Evolutionary conservation across 2,888 invertebrate species (phyloP), one percentile per base, ranked within the genome.

Genomic region (Papilio elwesi): DNA sequence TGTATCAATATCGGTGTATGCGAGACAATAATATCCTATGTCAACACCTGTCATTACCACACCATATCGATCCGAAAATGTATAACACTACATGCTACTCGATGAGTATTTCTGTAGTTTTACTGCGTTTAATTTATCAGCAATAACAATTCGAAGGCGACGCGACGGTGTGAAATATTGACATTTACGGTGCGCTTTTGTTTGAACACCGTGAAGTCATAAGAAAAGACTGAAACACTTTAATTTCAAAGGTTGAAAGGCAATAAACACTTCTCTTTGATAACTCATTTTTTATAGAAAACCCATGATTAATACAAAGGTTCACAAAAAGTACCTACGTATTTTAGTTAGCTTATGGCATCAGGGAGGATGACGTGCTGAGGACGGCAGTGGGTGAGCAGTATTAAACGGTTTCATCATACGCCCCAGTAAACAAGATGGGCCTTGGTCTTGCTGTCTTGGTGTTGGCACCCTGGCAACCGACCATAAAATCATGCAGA

Each of bases 21-120:
- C 15, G 59, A 62, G 59, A 62, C 43, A 43, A 57, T 57, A 57
- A 9, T 62, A 43, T 43, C n/a, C 59, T 7, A n/a, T 13, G 43
- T 43, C 10, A 10, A 15, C 43, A 15, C 38, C 59, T 62, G 59
- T 62, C 59, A 43, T 11, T 8, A 62, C 38, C 59, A 62, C 43
- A 13, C 38, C 13, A 26, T 36, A 57, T 57, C 57, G 57, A 62
- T 43, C 59, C 15, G 59, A 9, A 43, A 43, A 38, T 59, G 43
- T 62, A 36, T 12, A 59, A 38, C 38, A 43, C 59, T 43, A 43
- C 15, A 15, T 43, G 59, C 26, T 62, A 59, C n/a, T n/a, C n/a
- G n/a, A n/a, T n/a, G n/a, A n/a, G n/a, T n/a, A 26, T 26, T 26
- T 26, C 4, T 26, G 26, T 11, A 11, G 12, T 7, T 26, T 55